These are phyloP conservation scores for Stenodema calcarata DNA, from an alignment of 2,888 invertebrate species.

Conservation along the genomic window DNA sequence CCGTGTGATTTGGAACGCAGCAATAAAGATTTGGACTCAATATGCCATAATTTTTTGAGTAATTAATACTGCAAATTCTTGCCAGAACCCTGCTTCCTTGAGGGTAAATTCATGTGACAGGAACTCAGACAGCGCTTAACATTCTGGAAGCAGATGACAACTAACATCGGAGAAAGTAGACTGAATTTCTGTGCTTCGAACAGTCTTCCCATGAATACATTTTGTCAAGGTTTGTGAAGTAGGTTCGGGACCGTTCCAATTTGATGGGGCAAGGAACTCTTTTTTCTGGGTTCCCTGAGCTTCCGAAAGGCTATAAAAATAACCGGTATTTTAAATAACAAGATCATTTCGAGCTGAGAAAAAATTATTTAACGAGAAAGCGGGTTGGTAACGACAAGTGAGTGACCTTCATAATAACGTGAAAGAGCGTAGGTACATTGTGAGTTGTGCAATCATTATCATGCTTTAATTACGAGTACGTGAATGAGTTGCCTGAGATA, in stretches of 20 bases:
- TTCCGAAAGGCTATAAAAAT: background rate
- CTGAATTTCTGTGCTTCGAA: background rate
- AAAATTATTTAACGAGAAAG: background rate
- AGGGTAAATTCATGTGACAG: background rate
- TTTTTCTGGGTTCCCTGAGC: background rate
- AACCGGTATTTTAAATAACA: background rate
- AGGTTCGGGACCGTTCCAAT: background rate
- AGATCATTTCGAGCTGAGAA: background rate
- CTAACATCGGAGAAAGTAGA: conserved; percentile 6
- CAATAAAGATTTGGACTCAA: too few relatives aligned
- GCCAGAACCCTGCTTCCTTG: background rate
- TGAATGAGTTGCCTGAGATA: too few relatives aligned
- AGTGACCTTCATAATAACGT: background rate
- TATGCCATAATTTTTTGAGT: too few relatives aligned
- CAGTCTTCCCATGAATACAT: background rate
- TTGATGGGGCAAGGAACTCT: background rate
- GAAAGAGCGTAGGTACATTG: too few relatives aligned
- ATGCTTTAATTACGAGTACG: too few relatives aligned
- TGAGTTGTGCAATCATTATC: too few relatives aligned
- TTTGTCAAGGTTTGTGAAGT: conserved; percentile 12
- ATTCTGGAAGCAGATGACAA: background rate
- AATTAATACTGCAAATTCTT: too few relatives aligned
- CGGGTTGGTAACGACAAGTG: background rate
- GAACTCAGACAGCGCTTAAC: background rate
- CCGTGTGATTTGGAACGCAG: too few relatives aligned